Evolutionary conservation across 2,797 vertebrate species (phyloP).

Genomic region (Spinibarbus caldwelli): DNA sequence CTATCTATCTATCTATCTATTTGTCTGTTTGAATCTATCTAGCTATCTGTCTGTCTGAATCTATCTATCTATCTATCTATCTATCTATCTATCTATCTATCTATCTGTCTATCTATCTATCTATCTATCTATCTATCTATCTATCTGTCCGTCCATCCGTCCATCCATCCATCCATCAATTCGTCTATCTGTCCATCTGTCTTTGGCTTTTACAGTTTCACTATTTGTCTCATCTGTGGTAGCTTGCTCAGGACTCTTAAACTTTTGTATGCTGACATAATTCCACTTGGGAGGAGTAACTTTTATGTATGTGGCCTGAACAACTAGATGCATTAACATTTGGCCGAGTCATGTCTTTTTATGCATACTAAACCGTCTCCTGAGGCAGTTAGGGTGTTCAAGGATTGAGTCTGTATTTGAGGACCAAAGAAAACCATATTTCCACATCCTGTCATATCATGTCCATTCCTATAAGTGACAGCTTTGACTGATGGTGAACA

Average conservation of each 20-base stretch:
- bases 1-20: too few species aligned
- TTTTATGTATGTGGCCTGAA: background rate
- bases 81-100: too few species aligned
- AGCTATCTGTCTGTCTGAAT: too few species aligned
- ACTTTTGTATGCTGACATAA: background rate
- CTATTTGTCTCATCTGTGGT: background rate
- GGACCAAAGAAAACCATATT: background rate
- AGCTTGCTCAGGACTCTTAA: background rate
- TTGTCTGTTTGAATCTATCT: too few species aligned
- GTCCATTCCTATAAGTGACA: background rate
- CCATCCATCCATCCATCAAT: background rate
- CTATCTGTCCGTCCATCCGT: background rate
- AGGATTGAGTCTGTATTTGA: background rate
- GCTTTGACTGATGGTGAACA: background rate
- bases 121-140: too few species aligned
- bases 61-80: too few species aligned
- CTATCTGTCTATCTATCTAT: too few species aligned
- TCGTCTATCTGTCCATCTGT: background rate
- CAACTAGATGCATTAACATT: background rate
- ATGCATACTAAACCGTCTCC: background rate
- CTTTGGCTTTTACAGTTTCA: background rate
- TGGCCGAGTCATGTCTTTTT: background rate
- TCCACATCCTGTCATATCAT: background rate
- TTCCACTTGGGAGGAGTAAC: background rate
- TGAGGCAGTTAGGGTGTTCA: background rate